phyloP scores from a whole-genome alignment of 2,113 vertebrate species.

The Perca fluviatilis region DNA sequence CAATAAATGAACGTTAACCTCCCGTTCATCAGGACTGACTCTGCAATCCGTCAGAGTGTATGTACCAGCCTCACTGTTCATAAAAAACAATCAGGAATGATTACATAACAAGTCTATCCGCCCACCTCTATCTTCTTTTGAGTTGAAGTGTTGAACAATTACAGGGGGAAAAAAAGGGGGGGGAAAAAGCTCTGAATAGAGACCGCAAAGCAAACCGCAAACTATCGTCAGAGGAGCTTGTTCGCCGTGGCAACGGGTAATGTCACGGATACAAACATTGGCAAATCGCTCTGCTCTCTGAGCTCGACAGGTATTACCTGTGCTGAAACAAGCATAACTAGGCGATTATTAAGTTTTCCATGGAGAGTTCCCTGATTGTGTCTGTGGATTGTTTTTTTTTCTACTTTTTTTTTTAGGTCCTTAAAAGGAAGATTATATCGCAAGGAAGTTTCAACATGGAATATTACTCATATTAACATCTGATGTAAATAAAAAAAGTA shows the following conservation, averaged over 20 bases:
- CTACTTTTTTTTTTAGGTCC: neutral
- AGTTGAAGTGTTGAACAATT: conserved; percentile 48
- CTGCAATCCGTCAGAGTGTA: neutral
- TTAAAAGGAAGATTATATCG: conserved; percentile 5
- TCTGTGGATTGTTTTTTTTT: conserved; percentile 20
- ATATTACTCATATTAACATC: conserved; percentile 42
- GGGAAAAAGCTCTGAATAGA: neutral
- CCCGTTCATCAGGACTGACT: accelerated
- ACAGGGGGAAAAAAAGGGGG: neutral
- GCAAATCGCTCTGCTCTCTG: conserved; percentile 24
- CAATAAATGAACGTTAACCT: neutral
- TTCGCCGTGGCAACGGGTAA: conserved; percentile 52
- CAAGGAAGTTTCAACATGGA: conserved; percentile 24
- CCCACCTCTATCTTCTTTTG: neutral
- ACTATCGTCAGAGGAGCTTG: conserved; percentile 35
- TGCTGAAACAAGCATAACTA: conserved; percentile 17
- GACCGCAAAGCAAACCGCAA: conserved; percentile 23
- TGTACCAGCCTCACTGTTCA: too few relatives aligned
- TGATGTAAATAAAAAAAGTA: conserved; percentile 64
- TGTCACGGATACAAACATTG: conserved; percentile 70
- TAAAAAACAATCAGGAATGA: neutral
- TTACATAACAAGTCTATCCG: conserved; percentile 20
- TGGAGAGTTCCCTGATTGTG: conserved; percentile 9
- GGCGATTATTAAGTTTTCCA: conserved; percentile 63
- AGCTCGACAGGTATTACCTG: conserved; percentile 55